phyloP scores from a whole-genome alignment of 2,797 vertebrate genomes.

The Luscinia megarhynchos region DNA sequence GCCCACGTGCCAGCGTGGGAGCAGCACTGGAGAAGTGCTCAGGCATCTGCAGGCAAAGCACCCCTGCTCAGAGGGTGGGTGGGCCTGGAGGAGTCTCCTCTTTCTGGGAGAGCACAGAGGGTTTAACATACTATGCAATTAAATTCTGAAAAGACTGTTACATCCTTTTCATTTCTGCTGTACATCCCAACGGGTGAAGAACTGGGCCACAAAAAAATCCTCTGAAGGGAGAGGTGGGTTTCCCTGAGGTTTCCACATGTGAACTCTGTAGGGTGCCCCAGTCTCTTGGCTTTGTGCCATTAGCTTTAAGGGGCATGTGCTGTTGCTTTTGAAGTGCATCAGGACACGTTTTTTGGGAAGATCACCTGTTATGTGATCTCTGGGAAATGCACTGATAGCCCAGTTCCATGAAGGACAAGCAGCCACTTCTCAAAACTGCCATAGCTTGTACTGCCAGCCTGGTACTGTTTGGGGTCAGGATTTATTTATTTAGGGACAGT shows the following conservation, averaged over 20 bases:
- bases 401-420: neutral
- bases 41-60: neutral
- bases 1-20: neutral
- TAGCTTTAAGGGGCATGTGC: conserved; percentile 2
- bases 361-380: neutral
- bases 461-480: neutral
- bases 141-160: conserved; percentile 60
- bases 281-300: neutral
- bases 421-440: neutral
- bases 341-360: neutral
- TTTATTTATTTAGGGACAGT: neutral
- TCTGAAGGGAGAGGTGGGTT: neutral
- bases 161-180: conserved; percentile 47
- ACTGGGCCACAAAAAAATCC: neutral
- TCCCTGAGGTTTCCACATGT: neutral
- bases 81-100: neutral
- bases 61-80: neutral
- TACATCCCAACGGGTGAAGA: neutral
- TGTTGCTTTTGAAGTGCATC: neutral
- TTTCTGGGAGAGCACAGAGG: neutral
- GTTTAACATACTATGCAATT: conserved; percentile 76
- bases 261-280: neutral
- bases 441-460: neutral
- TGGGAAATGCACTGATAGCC: neutral
- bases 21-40: neutral